Evolutionary conservation across 2,888 invertebrate genomes (phyloP).

Genomic region (Acleris literana): DNA sequence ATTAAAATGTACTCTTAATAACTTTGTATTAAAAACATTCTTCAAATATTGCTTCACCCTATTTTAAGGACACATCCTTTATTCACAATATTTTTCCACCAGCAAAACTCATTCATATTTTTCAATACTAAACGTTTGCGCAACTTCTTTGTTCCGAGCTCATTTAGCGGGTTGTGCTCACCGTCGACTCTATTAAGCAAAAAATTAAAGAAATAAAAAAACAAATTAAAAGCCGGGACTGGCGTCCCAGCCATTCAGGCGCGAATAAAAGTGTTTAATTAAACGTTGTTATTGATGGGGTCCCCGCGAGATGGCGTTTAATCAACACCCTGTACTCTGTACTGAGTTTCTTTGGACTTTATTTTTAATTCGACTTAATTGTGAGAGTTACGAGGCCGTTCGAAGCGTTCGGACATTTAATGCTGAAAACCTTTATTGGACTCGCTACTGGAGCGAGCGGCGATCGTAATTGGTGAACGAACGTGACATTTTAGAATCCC

Average conservation of each 20-base stretch:
- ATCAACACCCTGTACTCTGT: conserved; percentile 62
- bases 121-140: conserved; percentile 27
- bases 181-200: conserved; percentile 64
- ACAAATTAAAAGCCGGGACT: conserved; percentile 69
- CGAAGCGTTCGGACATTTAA: conserved; percentile 64
- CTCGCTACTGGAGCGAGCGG: conserved; percentile 40
- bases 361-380: conserved; percentile 81
- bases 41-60: background rate
- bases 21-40: background rate
- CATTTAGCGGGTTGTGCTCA: conserved; percentile 51
- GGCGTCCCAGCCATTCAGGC: conserved; percentile 68
- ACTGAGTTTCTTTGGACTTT: conserved; percentile 51
- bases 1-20: too few species aligned
- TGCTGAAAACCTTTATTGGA: conserved; percentile 65
- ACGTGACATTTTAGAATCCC: conserved; percentile 31
- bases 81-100: conserved; percentile 1
- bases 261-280: conserved; percentile 81
- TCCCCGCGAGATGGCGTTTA: conserved; percentile 80
- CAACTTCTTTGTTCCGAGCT: conserved; percentile 55
- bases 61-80: background rate
- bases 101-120: conserved; percentile 10
- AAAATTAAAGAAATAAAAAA: conserved; percentile 65
- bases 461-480: conserved; percentile 57
- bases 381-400: conserved; percentile 72
- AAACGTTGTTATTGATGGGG: conserved; percentile 82